A percentile compares a stretch with the other conserved stretches of the same genome.
Conservation (phyloP, 2,113 vertebrate genomes). For the Psilopogon haemacephalus region DNA sequence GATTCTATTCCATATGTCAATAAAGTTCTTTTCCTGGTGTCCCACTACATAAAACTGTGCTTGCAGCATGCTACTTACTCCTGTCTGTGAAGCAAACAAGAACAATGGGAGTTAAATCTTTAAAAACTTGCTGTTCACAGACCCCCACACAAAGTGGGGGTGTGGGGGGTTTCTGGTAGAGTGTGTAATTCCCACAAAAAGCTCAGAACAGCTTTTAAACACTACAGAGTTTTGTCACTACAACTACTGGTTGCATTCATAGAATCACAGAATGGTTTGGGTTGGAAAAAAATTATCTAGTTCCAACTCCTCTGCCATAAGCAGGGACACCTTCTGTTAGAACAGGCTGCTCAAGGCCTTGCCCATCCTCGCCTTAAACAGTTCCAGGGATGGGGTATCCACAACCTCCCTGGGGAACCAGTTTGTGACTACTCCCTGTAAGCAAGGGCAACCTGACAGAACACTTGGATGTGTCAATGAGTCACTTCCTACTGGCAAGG, state of each 20-base stretch:
- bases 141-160: no score
- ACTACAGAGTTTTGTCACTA: neutral
- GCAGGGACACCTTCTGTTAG: no score
- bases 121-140: neutral
- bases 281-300: no score
- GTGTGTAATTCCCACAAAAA: neutral
- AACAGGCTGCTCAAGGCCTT: no score
- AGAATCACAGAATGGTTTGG: no score
- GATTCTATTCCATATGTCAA: neutral
- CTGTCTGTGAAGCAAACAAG: neutral
- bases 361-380: no score
- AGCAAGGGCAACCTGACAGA: neutral
- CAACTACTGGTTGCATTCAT: rapidly evolving
- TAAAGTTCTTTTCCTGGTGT: neutral
- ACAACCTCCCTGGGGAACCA: no score
- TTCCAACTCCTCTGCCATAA: no score
- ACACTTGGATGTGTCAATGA: neutral
- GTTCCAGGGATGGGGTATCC: no score
- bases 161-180: rapidly evolving
- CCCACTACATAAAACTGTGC: rapidly evolving
- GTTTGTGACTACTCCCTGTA: no score
- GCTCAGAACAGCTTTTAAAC: neutral
- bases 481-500: neutral
- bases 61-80: neutral
- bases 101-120: neutral